Evolutionary conservation across 92 coral and sea anemone genomes (phyloP), one percentile per base, ranked within the genome.

Genomic region (Phymanthus crucifer): DNA sequence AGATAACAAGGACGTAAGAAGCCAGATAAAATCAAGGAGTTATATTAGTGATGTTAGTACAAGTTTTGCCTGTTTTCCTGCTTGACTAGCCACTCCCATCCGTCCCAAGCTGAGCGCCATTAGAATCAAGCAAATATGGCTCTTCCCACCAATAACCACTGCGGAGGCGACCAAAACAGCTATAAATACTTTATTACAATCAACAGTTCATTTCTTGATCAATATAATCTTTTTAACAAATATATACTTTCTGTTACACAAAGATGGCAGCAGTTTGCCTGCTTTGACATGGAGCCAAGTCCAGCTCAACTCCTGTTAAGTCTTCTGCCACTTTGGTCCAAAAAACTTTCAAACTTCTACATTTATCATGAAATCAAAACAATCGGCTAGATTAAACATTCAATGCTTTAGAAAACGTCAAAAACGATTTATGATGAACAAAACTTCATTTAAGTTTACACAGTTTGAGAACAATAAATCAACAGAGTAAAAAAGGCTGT

Each of bases 61-160:
- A 61, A 23, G 52, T 36, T 45, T 18, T 21, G 21, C n/a, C 17
- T 21, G 32, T 29, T 33, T 73, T 82, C 80, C 86, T 72, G 79
- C 37, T 33, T 47, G 72, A 0, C 48, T 13, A 37, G 11, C 79
- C 71, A 43, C 86, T 82, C 86, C 86, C 86, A 32, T 82, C 86
- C 86, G 86, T 23, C 33, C 18, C 71, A 24, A 32, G 37, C 57
- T n/a, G 37, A 29, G 58, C 38, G 24, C 56, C 24, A 73, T 72
- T 52, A 45, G 27, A 18, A 72, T 1, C 76, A 38, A 27, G 24
- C 3, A 18, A 27, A 47, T 66, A 74, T 27, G 35, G 32, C 29
- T 24, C 19, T 27, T n/a, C 78, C 56, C 78, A 29, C 74, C 36
- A 19, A 31, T 6, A 27, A 68, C 7, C 26, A 38, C 37, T 78